Base-by-base conservation (phyloP, 2,888 invertebrate species). In the Drosophila rellima region DNA sequence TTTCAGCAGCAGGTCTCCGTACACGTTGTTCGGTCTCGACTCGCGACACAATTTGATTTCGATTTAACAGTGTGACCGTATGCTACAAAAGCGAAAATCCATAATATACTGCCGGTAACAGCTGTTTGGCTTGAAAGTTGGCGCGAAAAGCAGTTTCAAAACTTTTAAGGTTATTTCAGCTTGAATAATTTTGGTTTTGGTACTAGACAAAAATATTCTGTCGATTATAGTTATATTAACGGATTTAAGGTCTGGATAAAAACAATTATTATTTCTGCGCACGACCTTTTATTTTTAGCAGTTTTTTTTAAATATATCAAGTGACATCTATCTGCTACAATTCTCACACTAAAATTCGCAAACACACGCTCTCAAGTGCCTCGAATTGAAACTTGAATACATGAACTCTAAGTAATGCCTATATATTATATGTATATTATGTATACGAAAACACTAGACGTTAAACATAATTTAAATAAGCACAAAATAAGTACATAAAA, bases 261-360 rank as follows among this genome's bases (percentile, higher is more conserved):
- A 56, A 18, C 35, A 56, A 29, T 42, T 55, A 17, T 1, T 47
- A 31, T 39, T 64, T 83, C 51, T 79, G 91, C 90, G 78, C 82
- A 90, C 90, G 90, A 90, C 90, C 48, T 71, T 74, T 80, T 74
- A 77, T 67, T 67, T 7, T 69, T 72, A n/a, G n/a, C n/a, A n/a
- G n/a, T 72, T 75, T 67, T 74, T 74, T 74, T 70, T 69, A 80
- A 82, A 78, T 71, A 44, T 80, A 55, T 61, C 35, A 60, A 52
- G 69, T 79, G 65, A 78, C 73, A 73, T 59, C 64, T 72, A 62
- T 42, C 60, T 72, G 80, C 82, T 82, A 80, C 82, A 69, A 52
- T 73, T 68, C 77, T 73, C 73, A 73, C 79, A 74, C 73, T 73
- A 61, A 45, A 56, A 26, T 56, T 72, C 42, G 65, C 61, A 66